These are phyloP conservation scores for Sorex fumeus DNA, from an alignment of 2,113 vertebrate species.

Conservation along the genomic window DNA sequence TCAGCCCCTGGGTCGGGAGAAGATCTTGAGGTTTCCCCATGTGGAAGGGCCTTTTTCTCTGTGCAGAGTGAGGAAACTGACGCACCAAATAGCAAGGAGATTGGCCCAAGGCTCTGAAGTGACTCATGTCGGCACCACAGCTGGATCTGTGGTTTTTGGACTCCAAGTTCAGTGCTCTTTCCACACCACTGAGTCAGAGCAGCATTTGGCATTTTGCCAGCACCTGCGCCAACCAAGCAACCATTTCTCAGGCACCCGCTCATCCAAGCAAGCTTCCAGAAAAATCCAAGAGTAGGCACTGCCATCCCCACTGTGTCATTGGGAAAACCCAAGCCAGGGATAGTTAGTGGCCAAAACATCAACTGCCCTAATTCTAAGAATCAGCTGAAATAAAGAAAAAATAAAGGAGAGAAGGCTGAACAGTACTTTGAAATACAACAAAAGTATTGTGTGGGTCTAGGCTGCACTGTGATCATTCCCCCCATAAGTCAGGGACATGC, in stretches of 20 bases:
- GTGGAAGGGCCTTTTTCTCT: neutral
- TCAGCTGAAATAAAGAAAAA: neutral
- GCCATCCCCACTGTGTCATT: neutral
- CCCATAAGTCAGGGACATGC: neutral
- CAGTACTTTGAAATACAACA: neutral
- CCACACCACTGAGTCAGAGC: neutral
- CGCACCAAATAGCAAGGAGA: neutral
- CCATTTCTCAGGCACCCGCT: neutral
- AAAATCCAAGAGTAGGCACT: neutral
- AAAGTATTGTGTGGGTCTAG: neutral
- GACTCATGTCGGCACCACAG: rapidly evolving
- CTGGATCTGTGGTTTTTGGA: neutral
- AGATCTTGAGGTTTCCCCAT: neutral
- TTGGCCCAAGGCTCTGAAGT: neutral
- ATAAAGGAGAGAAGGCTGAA: neutral
- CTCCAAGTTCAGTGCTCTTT: neutral
- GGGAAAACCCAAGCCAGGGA: neutral
- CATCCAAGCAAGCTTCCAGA: neutral
- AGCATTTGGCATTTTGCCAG: neutral
- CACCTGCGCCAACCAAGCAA: neutral
- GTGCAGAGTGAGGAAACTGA: neutral
- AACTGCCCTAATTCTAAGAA: neutral
- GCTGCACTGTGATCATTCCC: neutral
- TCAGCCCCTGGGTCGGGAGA: neutral
- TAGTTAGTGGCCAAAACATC: neutral